These are phyloP conservation scores for Stomorhina lunata DNA, from an alignment of 2,888 invertebrate species.

Conservation along the genomic window DNA sequence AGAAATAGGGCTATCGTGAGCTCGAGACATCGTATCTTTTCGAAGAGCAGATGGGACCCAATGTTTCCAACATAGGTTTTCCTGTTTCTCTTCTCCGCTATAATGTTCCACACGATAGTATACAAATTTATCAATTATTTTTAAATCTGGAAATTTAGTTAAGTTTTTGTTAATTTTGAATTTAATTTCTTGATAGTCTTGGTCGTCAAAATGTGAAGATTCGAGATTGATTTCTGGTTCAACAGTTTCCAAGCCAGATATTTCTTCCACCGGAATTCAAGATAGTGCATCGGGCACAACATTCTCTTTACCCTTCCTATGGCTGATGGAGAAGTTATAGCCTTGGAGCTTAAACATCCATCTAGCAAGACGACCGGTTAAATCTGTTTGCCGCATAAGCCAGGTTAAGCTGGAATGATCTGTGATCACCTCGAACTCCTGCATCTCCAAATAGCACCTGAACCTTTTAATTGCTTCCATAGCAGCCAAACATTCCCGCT, in stretches of 20 bases:
- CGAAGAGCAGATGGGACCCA: slow-evolving; percentile 32
- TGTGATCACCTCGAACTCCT: background rate
- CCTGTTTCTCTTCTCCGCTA: slow-evolving; percentile 2
- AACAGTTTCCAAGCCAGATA: background rate
- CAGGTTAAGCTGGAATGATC: background rate
- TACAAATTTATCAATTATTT: slow-evolving; percentile 17
- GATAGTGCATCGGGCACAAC: slow-evolving; percentile 7
- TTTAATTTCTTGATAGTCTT: background rate
- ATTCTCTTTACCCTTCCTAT: background rate
- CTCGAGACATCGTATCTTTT: background rate
- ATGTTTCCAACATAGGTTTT: slow-evolving; percentile 32
- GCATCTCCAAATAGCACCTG: too few relatives aligned
- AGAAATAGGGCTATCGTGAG: slow-evolving; percentile 26
- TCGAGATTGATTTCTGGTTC: slow-evolving; percentile 1
- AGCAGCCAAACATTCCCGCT: too few relatives aligned
- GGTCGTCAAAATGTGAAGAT: slow-evolving; percentile 1
- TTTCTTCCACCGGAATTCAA: background rate
- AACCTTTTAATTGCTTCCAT: too few relatives aligned
- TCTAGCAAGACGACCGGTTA: too few relatives aligned
- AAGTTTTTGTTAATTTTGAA: too few relatives aligned
- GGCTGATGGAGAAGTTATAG: slow-evolving; percentile 1
- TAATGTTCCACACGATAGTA: slow-evolving; percentile 31
- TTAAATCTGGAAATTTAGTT: too few relatives aligned
- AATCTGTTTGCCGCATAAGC: background rate
- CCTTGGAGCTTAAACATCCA: background rate